Conservation (phyloP, 2,888 invertebrate species). For the Orchesellides sinensis region DNA sequence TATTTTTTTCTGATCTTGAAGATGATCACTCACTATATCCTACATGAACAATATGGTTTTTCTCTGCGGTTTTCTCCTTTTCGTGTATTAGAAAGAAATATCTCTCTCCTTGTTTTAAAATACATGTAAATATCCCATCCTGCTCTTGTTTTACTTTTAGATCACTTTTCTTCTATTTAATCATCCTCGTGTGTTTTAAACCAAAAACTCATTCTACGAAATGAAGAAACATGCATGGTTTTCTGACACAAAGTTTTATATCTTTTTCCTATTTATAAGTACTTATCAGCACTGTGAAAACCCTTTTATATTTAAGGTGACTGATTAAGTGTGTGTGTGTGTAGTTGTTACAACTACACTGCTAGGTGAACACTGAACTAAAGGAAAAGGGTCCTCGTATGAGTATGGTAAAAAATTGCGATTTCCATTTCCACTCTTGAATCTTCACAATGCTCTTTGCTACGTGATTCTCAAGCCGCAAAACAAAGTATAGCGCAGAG, state of each 20-base stretch:
- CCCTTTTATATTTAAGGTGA: too few relatives aligned
- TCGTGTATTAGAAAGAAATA: neutral
- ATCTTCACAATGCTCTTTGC: slow-evolving; percentile 14
- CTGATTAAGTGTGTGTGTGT: slow-evolving; percentile 33
- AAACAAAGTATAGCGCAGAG: too few relatives aligned
- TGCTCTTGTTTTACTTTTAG: neutral
- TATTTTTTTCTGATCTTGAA: too few relatives aligned
- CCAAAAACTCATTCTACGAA: neutral
- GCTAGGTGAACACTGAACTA: slow-evolving; percentile 46
- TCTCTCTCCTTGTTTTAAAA: neutral
- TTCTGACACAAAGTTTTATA: slow-evolving; percentile 23
- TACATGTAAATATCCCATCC: neutral
- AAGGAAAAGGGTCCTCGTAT: slow-evolving; percentile 34
- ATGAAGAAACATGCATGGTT: slow-evolving; percentile 3
- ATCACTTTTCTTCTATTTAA: neutral
- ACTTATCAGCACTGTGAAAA: too few relatives aligned
- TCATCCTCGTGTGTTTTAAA: neutral
- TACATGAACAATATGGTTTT: slow-evolving; percentile 32
- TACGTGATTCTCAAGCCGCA: slow-evolving; percentile 30
- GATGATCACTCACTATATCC: too few relatives aligned
- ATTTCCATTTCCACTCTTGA: slow-evolving; percentile 24
- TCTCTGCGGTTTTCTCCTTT: slow-evolving; percentile 18
- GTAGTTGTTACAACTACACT: slow-evolving; percentile 56
- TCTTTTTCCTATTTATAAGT: too few relatives aligned
- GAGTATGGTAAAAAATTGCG: slow-evolving; percentile 25